These are phyloP conservation scores for Sebastes itinus DNA, from an alignment of 2,797 vertebrate species.

Conservation along the genomic window DNA sequence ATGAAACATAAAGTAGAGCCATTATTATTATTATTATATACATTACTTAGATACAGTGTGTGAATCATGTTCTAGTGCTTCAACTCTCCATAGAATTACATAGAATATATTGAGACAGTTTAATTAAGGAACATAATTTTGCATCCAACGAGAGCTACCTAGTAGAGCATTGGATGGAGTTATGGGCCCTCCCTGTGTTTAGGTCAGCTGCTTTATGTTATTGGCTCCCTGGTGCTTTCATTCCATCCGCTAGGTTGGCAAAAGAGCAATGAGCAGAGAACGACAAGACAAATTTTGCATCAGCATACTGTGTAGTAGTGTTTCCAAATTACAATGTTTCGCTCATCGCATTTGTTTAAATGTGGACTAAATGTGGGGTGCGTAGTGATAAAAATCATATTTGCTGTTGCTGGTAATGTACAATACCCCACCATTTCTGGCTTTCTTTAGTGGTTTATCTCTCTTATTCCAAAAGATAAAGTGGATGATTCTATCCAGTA, in stretches of 20 bases:
- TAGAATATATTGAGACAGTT: slow-evolving; percentile 19
- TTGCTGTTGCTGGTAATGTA: not conserved
- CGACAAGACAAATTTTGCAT: not conserved
- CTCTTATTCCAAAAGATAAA: not conserved
- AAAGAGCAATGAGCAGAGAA: slow-evolving; percentile 28
- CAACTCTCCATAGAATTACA: slow-evolving; percentile 1
- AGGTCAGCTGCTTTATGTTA: slow-evolving; percentile 61
- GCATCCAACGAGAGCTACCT: not conserved
- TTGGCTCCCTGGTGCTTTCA: slow-evolving; percentile 29
- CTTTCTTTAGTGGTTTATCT: not conserved
- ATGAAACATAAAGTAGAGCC: not conserved
- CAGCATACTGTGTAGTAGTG: not conserved
- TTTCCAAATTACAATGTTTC: not conserved
- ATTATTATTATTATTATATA: not conserved
- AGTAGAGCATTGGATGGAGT: slow-evolving; percentile 42
- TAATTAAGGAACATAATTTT: slow-evolving; percentile 48
- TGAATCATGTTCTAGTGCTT: not conserved
- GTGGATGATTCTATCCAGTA: not conserved
- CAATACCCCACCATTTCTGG: not conserved
- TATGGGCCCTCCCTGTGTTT: slow-evolving; percentile 55
- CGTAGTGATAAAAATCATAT: not conserved
- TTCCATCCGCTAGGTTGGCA: slow-evolving; percentile 32
- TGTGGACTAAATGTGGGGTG: not conserved
- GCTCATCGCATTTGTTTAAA: slow-evolving; percentile 8
- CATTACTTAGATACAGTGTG: not conserved